Conservation (phyloP, 2,888 invertebrate species). For the Ferdinandea cuprea region DNA sequence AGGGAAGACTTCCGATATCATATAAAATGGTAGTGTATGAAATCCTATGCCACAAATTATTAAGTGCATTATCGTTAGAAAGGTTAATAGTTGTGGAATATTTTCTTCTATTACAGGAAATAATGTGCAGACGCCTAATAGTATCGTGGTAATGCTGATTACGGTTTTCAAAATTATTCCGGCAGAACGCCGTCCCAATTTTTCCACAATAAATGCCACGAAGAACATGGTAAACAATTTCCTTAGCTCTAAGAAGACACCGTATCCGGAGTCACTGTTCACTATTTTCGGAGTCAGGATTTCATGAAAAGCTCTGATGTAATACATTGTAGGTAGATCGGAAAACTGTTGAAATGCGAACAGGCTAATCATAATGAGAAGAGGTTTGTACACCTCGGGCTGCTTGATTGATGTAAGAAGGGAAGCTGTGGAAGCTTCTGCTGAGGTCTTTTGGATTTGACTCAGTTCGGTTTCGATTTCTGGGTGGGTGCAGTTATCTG, state of each 20-base stretch:
- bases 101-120: constrained; percentile 78
- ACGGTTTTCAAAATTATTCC: constrained; percentile 87
- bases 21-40: constrained; percentile 88
- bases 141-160: constrained; percentile 86
- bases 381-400: constrained; percentile 82
- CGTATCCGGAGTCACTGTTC: constrained; percentile 87
- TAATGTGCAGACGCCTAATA: constrained; percentile 84
- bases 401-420: constrained; percentile 78
- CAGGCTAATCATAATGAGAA: constrained; percentile 85
- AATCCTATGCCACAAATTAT: constrained; percentile 84
- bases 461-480: constrained; percentile 81
- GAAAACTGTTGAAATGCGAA: constrained; percentile 88
- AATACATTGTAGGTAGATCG: too few relatives aligned
- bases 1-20: constrained; percentile 90
- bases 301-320: constrained; percentile 88
- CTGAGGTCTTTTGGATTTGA: constrained; percentile 79
- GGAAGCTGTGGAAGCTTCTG: constrained; percentile 77
- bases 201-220: constrained; percentile 86
- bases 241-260: constrained; percentile 87
- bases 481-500: constrained; percentile 77
- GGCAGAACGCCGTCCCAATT: constrained; percentile 86
- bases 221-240: constrained; percentile 86
- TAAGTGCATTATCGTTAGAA: constrained; percentile 81
- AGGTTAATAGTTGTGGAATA: constrained; percentile 78
- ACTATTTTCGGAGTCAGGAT: constrained; percentile 86